Percentiles rank a stretch among this genome's conserved stretches.
Evolutionary conservation across 2,888 invertebrate genomes (phyloP).

Genomic region (Heliconius cydno): DNA sequence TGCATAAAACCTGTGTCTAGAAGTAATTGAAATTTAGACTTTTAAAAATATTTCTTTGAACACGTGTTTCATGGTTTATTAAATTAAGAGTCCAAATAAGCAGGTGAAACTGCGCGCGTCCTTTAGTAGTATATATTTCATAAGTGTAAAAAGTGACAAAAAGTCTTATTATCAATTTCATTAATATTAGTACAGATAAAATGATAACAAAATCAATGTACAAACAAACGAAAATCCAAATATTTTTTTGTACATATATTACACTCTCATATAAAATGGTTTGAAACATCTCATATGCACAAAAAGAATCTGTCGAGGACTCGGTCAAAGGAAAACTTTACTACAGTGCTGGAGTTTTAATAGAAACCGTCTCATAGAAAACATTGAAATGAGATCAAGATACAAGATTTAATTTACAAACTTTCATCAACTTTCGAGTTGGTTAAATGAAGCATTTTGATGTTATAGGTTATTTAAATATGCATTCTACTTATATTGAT

Average conservation of each 20-base stretch:
- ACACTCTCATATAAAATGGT: slow-evolving; percentile 7
- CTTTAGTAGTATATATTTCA: too few relatives aligned
- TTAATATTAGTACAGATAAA: too few relatives aligned
- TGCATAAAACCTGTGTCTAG: too few relatives aligned
- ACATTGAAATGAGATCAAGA: slow-evolving; percentile 35
- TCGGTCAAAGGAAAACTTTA: slow-evolving; percentile 46
- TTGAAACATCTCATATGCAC: slow-evolving; percentile 31
- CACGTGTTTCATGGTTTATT: too few relatives aligned
- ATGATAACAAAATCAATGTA: too few relatives aligned
- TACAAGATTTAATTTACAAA: slow-evolving; percentile 40
- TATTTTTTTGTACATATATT: neutral
- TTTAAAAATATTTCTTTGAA: too few relatives aligned
- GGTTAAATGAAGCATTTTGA: slow-evolving; percentile 33
- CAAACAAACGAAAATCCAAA: too few relatives aligned
- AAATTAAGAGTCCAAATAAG: too few relatives aligned
- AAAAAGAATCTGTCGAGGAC: slow-evolving; percentile 30
- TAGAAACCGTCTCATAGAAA: slow-evolving; percentile 37
- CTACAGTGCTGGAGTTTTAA: slow-evolving; percentile 47
- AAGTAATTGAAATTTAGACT: too few relatives aligned
- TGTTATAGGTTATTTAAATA: neutral
- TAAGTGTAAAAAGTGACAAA: too few relatives aligned
- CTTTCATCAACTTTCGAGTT: slow-evolving; percentile 33
- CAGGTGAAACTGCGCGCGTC: too few relatives aligned
- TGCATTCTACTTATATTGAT: neutral
- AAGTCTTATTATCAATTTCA: too few relatives aligned